Conservation (phyloP, 2,797 vertebrate species). For the Coregonus sp. region DNA sequence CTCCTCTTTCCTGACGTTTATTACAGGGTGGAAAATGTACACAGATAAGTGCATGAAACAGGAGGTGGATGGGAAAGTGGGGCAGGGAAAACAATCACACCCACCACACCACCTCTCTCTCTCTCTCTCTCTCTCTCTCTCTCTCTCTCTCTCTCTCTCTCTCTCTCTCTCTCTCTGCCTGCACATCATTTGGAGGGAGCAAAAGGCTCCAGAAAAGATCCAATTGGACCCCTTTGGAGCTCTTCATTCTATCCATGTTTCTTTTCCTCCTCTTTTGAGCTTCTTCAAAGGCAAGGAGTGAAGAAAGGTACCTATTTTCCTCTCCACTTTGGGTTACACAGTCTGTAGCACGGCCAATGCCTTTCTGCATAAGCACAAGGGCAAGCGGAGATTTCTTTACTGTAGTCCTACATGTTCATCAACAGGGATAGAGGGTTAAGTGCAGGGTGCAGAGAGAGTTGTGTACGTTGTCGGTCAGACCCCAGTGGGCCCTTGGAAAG, state of each 20-base stretch:
- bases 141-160: neutral
- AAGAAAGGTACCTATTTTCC: neutral
- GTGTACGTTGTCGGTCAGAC: too few relatives aligned
- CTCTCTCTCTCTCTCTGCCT: neutral
- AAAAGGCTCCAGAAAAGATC: neutral
- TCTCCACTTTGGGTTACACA: neutral
- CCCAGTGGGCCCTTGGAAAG: neutral
- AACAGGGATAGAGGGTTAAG: neutral
- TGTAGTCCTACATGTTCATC: too few relatives aligned
- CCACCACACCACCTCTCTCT: neutral
- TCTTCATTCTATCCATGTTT: neutral
- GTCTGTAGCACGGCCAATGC: neutral
- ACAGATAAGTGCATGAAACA: neutral
- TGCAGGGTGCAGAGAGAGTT: neutral
- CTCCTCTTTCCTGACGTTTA: constrained; percentile 13
- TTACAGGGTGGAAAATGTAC: neutral
- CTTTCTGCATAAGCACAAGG: too few relatives aligned
- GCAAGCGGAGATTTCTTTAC: too few relatives aligned
- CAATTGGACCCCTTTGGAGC: neutral
- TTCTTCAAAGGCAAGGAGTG: neutral
- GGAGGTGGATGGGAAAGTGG: neutral
- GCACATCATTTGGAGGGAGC: neutral
- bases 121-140: too few relatives aligned
- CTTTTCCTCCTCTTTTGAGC: neutral
- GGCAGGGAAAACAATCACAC: neutral